Percentiles rank a stretch among this genome's conserved stretches.
phyloP scores from a whole-genome alignment of 1,140 invertebrate species.

The Gonioctena quinquepunctata region DNA sequence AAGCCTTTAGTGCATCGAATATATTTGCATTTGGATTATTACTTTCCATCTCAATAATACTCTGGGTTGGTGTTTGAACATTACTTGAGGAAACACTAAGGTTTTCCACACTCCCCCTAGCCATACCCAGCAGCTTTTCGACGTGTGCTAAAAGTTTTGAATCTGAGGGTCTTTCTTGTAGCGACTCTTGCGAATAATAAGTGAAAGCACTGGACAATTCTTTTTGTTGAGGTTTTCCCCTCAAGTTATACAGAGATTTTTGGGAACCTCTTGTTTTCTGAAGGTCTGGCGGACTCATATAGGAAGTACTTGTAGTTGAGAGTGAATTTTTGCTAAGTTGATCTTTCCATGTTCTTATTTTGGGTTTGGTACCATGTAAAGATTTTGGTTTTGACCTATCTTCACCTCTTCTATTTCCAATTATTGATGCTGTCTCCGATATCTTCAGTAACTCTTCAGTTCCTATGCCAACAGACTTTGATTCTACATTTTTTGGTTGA shows the following conservation, averaged over 20 bases:
- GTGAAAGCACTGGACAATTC: conserved; percentile 7
- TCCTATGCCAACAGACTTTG: conserved; percentile 21
- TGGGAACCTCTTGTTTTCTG: conserved; percentile 18
- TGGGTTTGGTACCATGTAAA: background rate
- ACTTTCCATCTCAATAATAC: conserved; percentile 50
- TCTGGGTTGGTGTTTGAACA: conserved; percentile 59
- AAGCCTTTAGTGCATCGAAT: conserved; percentile 32
- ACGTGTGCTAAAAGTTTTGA: conserved; percentile 56
- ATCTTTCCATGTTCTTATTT: conserved; percentile 41
- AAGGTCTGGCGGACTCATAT: conserved; percentile 49
- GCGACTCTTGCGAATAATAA: background rate
- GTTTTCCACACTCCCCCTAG: conserved; percentile 58
- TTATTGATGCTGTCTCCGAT: background rate
- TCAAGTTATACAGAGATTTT: conserved; percentile 27
- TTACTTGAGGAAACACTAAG: conserved; percentile 59
- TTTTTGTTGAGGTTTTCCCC: conserved; percentile 42
- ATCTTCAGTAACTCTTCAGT: conserved; percentile 13
- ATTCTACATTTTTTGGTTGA: conserved; percentile 1
- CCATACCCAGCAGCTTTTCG: conserved; percentile 58
- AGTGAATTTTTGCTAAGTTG: conserved; percentile 41
- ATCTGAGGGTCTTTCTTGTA: conserved; percentile 27
- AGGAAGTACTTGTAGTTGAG: conserved; percentile 47
- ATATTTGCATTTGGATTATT: conserved; percentile 32
- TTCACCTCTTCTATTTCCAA: background rate
- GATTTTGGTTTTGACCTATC: background rate